Evolutionary conservation across 2,888 invertebrate species (phyloP), one percentile per base, ranked within the genome.

Genomic region (Phlogophora meticulosa): DNA sequence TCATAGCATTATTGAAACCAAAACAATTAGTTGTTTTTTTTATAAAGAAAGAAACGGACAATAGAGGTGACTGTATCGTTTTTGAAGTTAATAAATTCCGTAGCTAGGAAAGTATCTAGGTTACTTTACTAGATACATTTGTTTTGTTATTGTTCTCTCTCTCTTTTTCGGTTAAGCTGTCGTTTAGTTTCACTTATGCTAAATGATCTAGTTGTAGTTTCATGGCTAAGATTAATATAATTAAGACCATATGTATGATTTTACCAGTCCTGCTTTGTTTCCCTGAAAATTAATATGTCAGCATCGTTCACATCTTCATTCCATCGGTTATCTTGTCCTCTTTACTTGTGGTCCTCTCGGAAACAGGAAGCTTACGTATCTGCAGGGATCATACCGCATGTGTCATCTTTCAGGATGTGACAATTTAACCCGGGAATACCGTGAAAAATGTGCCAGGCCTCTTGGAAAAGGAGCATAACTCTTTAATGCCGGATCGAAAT

Each of bases 401-500:
- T n/a, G 7, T 7, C 34, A 55, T 46, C 7, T 59, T 46, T 40
- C 40, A 46, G 68, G 46, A 53, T 42, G 24, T 34, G 34, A 32
- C 49, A 42, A 22, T 3, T 56, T 22, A 34, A 1, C 11, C 11
- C 9, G 5, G 17, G 15, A 40, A 46, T 43, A 62, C 38, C 11
- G 24, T 61, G 55, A 56, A 62, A 75, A 69, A 65, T 51, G 53
- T 53, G 38, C 28, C 66, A 79, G 61, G 68, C 68, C 66, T 73
- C 60, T 74, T 63, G 55, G 66, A 69, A 82, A 75, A 80, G 72
- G 64, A 72, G 71, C 65, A 69, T 75, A 58, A 75, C 83, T 85
- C 80, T 81, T 77, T 74, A 82, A 84, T 78, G 78, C 82, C 81
- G 83, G 83, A 85, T 87, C 82, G 85, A 80, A 85, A 88, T 80